Base-by-base conservation (phyloP, 1,140 invertebrate species). In the Asbolus verrucosus region DNA sequence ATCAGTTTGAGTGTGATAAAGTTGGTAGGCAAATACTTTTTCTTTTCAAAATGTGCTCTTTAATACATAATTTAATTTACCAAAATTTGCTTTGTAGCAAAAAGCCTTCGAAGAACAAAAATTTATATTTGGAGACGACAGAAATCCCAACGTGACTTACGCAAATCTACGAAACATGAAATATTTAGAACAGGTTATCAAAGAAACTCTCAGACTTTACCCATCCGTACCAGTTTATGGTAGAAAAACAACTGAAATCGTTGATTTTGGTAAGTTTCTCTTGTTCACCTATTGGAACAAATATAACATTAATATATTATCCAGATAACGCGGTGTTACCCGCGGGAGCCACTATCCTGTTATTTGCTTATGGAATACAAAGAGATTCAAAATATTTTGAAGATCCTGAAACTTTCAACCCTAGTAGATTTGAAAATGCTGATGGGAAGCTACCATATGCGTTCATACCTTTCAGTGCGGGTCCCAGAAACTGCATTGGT, bases 401-500 rank as follows among this genome's bases (percentile, higher is more conserved):
- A 1, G 82, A 92, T 54, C 90, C 91, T 0, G 86, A 91, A 43
- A 80, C 82, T 43, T 93, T 91, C 74, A 81, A 89, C 79, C 91
- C 91, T 0, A 88, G 91, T 38, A 78, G 90, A 67, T 92, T 92
- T 9, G 81, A 82, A 68, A 80, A 81, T 46, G 69, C 72, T 0
- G 68, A 81, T 50, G 14, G 36, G 6, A 76, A 82, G 70, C 74
- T 83, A 66, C 79, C 82, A 0, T 84, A 74, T 71, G 77, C 81
- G 1, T 88, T 84, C 72, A 74, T 87, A 16, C 85, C 87, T 1
- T 89, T 89, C 73, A 86, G 85, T 43, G 85, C 83, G 16, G 87
- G 87, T 24, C 79, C 82, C 0, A 77, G 87, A 62, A 86, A 87
- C 71, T 88, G 87, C 70, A 85, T 88, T 36, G 87, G 87, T 80